Base-by-base conservation (phyloP, 35 echinoderm and acorn worm species). In the Apostichopus parvimensis region DNA sequence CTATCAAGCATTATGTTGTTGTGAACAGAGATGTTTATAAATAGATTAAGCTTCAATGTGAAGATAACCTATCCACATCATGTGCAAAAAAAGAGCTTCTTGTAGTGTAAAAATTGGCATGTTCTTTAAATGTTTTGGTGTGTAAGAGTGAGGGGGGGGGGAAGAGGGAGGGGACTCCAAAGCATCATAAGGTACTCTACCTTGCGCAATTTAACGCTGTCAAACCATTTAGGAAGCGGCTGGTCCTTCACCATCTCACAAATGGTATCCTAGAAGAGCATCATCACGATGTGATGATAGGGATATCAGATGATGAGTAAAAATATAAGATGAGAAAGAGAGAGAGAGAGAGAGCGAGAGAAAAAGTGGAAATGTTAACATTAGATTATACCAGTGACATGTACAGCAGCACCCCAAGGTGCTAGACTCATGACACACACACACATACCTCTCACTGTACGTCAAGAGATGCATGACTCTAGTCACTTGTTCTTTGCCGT, bases 191-290 rank as follows among this genome's bases (percentile, higher is more conserved):
- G 34, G 34, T 45, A 45, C 34, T 45, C 34, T 84, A 84, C 81
- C 81, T 84, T 84, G 13, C 81, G 81, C 55, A 84, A 18, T 56
- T 84, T 84, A 58, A 59, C 80, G n/a, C 52, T 81, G 24, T 91
- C 73, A 82, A 59, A 91, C 93, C 93, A 91, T 54, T 89, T 54
- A n/a, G 87, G 93, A 12, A 94, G 13, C 13, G 62, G 55, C 56
- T 91, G 78, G 22, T 87, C 70, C 89, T 91, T 91, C 78, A 94
- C 65, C 54, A 94, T 91, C 88, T 94, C 88, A 13, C 66, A 80
- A 9, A 94, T 80, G 57, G 88, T 89, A 56, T 94, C 93, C 93
- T 94, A 78, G 14, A 55, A 76, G 25, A 34, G 65, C 87, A 59
- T 57, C n/a, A n/a, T n/a, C 58, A 73, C 18, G 56, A 76, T 21